Evolutionary conservation across 2,113 vertebrate genomes (phyloP).

Genomic region (Pomatostomus ruficeps): DNA sequence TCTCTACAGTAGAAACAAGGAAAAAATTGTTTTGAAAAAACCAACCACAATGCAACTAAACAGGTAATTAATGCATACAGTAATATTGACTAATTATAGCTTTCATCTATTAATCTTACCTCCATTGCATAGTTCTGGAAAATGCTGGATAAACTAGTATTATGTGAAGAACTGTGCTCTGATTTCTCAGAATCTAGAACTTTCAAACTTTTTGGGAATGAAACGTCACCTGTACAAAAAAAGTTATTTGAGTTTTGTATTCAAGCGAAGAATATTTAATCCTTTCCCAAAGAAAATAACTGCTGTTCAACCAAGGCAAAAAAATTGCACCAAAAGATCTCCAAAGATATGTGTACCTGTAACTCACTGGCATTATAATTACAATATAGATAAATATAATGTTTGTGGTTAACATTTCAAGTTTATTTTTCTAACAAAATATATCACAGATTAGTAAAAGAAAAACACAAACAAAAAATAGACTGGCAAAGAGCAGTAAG

Average conservation of each 20-base stretch:
- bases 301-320: background rate
- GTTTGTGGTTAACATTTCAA: background rate
- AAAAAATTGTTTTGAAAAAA: background rate
- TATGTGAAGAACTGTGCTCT: conserved; percentile 86
- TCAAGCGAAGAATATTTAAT: background rate
- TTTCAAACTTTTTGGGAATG: conserved; percentile 72
- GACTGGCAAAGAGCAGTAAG: background rate
- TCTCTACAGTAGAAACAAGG: background rate
- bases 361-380: background rate
- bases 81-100: background rate
- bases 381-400: background rate
- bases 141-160: conserved; percentile 93
- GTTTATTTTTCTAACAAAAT: background rate
- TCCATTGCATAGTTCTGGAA: conserved; percentile 95
- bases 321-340: background rate
- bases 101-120: conserved; percentile 70
- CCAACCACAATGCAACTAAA: background rate
- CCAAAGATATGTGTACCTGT: background rate
- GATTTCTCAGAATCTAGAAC: conserved; percentile 83
- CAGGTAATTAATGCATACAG: background rate
- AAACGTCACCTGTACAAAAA: conserved; percentile 68
- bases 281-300: background rate
- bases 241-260: background rate
- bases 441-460: background rate
- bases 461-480: background rate